phyloP scores from a whole-genome alignment of 1,140 invertebrate species.

The Medauroidea extradentata region DNA sequence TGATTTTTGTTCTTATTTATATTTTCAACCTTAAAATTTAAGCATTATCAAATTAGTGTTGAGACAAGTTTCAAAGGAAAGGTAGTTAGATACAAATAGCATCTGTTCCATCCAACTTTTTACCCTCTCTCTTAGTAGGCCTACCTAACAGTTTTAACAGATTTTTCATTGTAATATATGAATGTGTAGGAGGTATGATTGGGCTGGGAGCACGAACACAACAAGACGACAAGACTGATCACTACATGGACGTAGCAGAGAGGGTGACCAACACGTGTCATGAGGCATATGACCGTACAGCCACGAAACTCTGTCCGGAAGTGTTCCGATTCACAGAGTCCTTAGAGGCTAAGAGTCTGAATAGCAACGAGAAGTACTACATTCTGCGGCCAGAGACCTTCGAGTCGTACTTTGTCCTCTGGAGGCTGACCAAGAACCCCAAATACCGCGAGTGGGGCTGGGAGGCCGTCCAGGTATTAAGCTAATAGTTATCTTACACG shows the following conservation, averaged over 20 bases:
- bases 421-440: constrained; percentile 91
- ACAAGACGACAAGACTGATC: constrained; percentile 63
- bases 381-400: constrained; percentile 95
- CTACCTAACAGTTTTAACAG: too few relatives aligned
- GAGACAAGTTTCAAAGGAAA: too few relatives aligned
- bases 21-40: too few relatives aligned
- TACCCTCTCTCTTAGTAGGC: too few relatives aligned
- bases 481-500: too few relatives aligned
- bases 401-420: constrained; percentile 96
- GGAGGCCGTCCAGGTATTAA: constrained; percentile 80
- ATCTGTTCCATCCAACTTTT: too few relatives aligned
- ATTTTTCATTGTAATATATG: too few relatives aligned
- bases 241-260: constrained; percentile 84
- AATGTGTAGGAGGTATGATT: constrained; percentile 86
- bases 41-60: too few relatives aligned
- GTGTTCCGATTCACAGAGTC: constrained; percentile 85
- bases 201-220: constrained; percentile 80
- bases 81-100: too few relatives aligned
- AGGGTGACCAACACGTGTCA: constrained; percentile 96
- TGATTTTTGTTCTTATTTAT: too few relatives aligned
- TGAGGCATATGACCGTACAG: constrained; percentile 88
- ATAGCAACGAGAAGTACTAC: constrained; percentile 93
- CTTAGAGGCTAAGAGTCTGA: constrained; percentile 83
- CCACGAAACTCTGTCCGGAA: constrained; percentile 88
- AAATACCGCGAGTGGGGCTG: constrained; percentile 98